Evolutionary conservation across 2,888 invertebrate species (phyloP).

Genomic region (Vanessa cardui): DNA sequence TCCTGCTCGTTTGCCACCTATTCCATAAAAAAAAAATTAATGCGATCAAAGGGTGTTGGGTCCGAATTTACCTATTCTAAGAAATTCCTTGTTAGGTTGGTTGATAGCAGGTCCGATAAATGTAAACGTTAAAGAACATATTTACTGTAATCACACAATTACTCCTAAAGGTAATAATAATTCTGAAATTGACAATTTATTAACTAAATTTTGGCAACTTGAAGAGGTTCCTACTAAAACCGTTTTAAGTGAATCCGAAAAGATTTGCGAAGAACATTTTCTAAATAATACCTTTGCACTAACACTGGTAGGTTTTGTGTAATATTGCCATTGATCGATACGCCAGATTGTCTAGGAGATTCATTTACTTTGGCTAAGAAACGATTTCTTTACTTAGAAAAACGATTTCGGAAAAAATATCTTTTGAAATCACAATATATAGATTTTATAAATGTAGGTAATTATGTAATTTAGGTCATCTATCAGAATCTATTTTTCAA

Average conservation of each 20-base stretch:
- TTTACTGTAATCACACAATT: not conserved
- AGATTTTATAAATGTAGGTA: conserved; percentile 5
- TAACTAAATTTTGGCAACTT: conserved; percentile 30
- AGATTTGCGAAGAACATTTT: conserved; percentile 32
- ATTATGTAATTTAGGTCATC: conserved; percentile 2
- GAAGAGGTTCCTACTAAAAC: conserved; percentile 24
- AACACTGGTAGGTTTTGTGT: conserved; percentile 30
- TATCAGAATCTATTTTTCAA: not conserved
- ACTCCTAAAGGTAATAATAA: not conserved
- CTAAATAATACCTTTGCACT: conserved; percentile 16
- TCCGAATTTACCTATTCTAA: conserved; percentile 6
- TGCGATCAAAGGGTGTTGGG: conserved; percentile 14
- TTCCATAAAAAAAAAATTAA: no score
- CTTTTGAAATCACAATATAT: conserved; percentile 25
- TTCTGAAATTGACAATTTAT: not conserved
- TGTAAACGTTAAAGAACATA: not conserved
- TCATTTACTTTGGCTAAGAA: conserved; percentile 12
- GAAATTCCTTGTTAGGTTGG: conserved; percentile 15
- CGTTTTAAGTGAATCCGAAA: conserved; percentile 23
- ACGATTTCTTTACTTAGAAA: conserved; percentile 31
- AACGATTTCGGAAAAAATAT: conserved; percentile 18
- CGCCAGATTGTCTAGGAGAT: conserved; percentile 28
- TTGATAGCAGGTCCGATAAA: conserved; percentile 8
- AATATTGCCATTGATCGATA: conserved; percentile 26
- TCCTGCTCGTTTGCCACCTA: no score